Conservation (phyloP, 2,797 vertebrate species). For the Pygocentrus nattereri region DNA sequence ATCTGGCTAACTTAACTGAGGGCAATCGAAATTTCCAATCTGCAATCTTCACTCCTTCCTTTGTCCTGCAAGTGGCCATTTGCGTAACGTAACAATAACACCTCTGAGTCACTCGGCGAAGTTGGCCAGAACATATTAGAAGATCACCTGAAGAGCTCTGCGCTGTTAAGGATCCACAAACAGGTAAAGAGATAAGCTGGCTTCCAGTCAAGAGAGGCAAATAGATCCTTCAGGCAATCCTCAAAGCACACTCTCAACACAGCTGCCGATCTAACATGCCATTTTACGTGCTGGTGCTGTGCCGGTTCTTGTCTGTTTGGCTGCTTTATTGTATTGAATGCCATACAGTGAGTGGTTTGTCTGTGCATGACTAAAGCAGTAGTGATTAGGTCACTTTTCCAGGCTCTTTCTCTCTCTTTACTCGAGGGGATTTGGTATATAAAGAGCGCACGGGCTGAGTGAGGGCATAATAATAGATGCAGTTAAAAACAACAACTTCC, state of each 20-base stretch:
- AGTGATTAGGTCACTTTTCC: not conserved
- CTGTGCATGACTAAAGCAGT: constrained; percentile 14
- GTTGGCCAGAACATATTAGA: not conserved
- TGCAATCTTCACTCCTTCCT: no score
- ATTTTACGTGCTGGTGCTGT: not conserved
- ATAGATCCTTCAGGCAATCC: not conserved
- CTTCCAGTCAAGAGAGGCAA: not conserved
- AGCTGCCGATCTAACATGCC: not conserved
- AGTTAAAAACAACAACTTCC: constrained; percentile 3
- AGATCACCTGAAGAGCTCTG: not conserved
- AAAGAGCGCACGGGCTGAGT: not conserved
- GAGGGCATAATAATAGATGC: constrained; percentile 15
- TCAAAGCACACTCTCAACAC: constrained; percentile 1
- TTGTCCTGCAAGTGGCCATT: not conserved
- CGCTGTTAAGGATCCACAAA: not conserved
- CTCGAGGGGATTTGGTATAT: constrained; percentile 2
- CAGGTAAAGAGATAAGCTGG: not conserved
- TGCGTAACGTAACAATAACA: not conserved
- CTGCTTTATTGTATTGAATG: not conserved
- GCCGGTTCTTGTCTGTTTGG: constrained; percentile 5
- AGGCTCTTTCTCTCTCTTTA: not conserved
- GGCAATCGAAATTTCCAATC: not conserved
- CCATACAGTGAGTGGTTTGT: not conserved
- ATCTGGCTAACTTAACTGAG: no score
- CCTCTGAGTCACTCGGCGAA: not conserved